Percentiles rank a stretch among this genome's conserved stretches.
Evolutionary conservation across 2,113 vertebrate species (phyloP).

Genomic region (Myotis brandtii): DNA sequence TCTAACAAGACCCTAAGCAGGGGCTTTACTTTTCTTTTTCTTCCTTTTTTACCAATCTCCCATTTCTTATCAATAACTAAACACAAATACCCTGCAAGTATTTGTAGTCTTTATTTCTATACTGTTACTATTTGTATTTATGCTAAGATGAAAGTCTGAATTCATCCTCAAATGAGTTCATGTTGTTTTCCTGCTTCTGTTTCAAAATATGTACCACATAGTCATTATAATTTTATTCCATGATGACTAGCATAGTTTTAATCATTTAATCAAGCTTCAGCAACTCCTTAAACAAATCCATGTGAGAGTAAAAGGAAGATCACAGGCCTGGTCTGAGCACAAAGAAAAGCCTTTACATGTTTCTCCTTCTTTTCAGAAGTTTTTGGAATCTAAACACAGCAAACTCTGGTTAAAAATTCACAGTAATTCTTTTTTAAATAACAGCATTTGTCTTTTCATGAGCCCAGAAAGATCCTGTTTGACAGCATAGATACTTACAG

Average conservation of each 20-base stretch:
- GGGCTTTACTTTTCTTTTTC: background rate
- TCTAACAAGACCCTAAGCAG: background rate
- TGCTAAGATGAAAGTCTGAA: slow-evolving; percentile 32
- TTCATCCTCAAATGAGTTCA: slow-evolving; percentile 33
- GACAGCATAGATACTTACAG: background rate
- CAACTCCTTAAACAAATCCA: slow-evolving; percentile 37
- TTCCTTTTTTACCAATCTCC: background rate
- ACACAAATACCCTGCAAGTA: slow-evolving; percentile 1
- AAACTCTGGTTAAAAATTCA: slow-evolving; percentile 34
- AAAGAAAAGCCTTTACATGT: slow-evolving; percentile 38
- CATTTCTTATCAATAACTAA: slow-evolving; percentile 31
- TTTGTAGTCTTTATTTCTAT: slow-evolving; percentile 42
- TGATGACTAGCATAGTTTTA: slow-evolving; percentile 47
- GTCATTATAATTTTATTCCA: slow-evolving; percentile 52
- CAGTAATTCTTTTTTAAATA: slow-evolving; percentile 30
- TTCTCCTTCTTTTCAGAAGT: slow-evolving; percentile 41
- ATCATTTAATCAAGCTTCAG: slow-evolving; percentile 30
- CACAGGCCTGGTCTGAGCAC: background rate
- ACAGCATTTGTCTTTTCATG: background rate
- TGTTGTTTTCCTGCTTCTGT: slow-evolving; percentile 59
- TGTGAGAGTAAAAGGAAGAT: slow-evolving; percentile 49
- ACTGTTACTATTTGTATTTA: slow-evolving; percentile 38
- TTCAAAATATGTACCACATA: slow-evolving; percentile 53
- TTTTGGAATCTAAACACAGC: slow-evolving; percentile 45
- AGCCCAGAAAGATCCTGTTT: background rate